Evolutionary conservation across 1,140 invertebrate species (phyloP).

Genomic region (Zophobas atratus): DNA sequence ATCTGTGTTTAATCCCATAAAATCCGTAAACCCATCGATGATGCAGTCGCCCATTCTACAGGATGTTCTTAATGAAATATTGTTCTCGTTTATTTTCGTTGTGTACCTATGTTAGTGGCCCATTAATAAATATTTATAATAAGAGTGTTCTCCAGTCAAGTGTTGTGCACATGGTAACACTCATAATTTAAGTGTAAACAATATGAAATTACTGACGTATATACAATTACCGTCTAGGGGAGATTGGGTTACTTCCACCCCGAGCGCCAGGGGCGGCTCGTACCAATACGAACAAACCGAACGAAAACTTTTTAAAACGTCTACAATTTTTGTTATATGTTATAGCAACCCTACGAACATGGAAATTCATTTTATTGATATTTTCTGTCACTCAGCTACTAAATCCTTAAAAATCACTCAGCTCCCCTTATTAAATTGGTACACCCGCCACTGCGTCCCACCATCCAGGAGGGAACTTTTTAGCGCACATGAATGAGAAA

Average conservation of each 20-base stretch:
- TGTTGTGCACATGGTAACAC: conserved; percentile 56
- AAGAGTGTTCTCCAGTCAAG: conserved; percentile 54
- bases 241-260: conserved; percentile 51
- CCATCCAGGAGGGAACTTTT: conserved; percentile 47
- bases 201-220: conserved; percentile 54
- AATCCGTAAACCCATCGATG: background rate
- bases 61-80: conserved; percentile 24
- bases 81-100: conserved; percentile 49
- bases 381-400: too few relatives aligned
- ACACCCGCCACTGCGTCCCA: background rate
- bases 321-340: too few relatives aligned
- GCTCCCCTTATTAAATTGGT: too few relatives aligned
- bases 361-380: too few relatives aligned
- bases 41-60: background rate
- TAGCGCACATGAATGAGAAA: conserved; percentile 13
- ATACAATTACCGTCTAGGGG: conserved; percentile 48
- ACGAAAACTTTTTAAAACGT: too few relatives aligned
- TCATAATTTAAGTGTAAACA: conserved; percentile 56
- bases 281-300: too few relatives aligned
- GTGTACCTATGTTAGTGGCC: conserved; percentile 48
- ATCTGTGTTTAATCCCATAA: background rate
- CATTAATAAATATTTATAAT: conserved; percentile 57
- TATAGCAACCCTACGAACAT: too few relatives aligned
- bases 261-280: background rate
- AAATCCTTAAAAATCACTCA: too few relatives aligned